Evolutionary conservation across 2,113 vertebrate species (phyloP).

Genomic region (Archocentrus centrarchus): DNA sequence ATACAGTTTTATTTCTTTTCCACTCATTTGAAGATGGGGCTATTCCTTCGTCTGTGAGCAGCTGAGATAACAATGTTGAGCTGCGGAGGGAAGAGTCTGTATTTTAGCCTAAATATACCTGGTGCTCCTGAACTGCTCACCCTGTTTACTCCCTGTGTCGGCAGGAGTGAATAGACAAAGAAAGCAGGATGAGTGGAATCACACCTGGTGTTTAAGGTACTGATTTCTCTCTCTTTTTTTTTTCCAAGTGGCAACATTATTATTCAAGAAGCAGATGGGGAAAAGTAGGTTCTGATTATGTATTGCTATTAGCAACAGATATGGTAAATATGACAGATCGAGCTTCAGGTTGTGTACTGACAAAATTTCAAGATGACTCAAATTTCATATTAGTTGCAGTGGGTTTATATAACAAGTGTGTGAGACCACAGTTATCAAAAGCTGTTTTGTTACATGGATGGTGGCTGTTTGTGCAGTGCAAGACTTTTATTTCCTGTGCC

Average conservation of each 20-base stretch:
- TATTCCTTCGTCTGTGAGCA: slow-evolving; percentile 28
- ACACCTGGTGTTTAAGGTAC: slow-evolving; percentile 13
- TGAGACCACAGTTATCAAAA: not conserved
- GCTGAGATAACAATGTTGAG: slow-evolving; percentile 33
- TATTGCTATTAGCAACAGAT: slow-evolving; percentile 2
- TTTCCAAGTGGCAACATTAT: not conserved
- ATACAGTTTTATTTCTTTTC: slow-evolving; percentile 2
- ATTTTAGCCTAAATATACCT: slow-evolving; percentile 21
- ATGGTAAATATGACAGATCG: not conserved
- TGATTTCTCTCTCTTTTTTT: not conserved
- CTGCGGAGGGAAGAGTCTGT: not conserved
- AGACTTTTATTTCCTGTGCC: not conserved
- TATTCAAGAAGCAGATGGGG: not conserved
- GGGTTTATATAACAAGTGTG: not conserved
- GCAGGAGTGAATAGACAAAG: not conserved
- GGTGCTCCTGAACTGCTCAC: not conserved
- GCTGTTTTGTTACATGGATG: not conserved
- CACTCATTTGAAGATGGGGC: slow-evolving; percentile 36
- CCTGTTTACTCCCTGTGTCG: not conserved
- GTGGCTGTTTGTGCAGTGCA: not conserved
- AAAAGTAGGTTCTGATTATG: not conserved
- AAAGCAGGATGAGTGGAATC: slow-evolving; percentile 8
- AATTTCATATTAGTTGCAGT: not conserved
- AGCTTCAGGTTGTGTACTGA: not conserved
- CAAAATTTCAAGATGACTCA: not conserved